Percentiles rank a stretch among this genome's conserved stretches.
These are phyloP conservation scores for Sinosuthora webbiana DNA, from an alignment of 2,113 vertebrate species.

Conservation along the genomic window DNA sequence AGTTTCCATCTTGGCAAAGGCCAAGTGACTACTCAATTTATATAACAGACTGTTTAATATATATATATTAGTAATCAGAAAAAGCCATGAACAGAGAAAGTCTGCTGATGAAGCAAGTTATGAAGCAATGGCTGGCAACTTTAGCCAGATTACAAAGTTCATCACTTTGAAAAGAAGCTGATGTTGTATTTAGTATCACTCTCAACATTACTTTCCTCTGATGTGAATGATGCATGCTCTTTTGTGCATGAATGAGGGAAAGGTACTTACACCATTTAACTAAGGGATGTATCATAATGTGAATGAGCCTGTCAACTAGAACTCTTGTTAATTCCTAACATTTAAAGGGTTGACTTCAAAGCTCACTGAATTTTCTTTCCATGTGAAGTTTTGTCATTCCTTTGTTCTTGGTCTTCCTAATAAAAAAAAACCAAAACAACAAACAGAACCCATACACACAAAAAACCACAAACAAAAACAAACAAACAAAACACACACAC, in stretches of 20 bases:
- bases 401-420: background rate
- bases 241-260: background rate
- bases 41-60: background rate
- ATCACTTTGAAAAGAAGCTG: constrained; percentile 36
- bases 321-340: background rate
- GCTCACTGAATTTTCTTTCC: background rate
- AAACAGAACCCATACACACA: background rate
- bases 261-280: background rate
- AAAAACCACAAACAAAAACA: background rate
- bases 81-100: background rate
- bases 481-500: too few relatives aligned
- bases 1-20: constrained; percentile 19
- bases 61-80: constrained; percentile 33
- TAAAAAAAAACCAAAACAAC: background rate
- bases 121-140: constrained; percentile 1
- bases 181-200: background rate
- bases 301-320: background rate
- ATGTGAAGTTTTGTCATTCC: background rate
- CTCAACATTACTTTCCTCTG: background rate
- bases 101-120: constrained; percentile 35
- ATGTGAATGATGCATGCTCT: background rate
- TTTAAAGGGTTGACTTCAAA: background rate
- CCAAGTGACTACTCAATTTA: background rate
- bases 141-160: background rate
- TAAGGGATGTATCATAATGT: background rate